Conservation (phyloP, 2,113 vertebrate genomes). For the Baryphthengus martii region DNA sequence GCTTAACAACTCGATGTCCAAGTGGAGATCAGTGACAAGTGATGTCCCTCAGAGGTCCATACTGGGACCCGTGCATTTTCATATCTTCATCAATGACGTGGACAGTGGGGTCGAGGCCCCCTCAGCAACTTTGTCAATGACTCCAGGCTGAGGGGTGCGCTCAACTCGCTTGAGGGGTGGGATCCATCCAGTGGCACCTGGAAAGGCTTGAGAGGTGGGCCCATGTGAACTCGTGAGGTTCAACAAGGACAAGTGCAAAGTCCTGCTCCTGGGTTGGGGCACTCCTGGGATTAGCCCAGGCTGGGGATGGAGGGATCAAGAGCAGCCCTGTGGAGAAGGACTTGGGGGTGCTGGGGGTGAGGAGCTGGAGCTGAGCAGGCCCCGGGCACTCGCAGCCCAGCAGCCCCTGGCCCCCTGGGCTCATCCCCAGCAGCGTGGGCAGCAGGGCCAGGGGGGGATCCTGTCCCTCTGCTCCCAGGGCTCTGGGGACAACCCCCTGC, state of each 20-base stretch:
- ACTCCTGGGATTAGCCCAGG: no score
- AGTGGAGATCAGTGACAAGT: neutral
- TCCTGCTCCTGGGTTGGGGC: no score
- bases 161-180: fast-evolving
- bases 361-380: neutral
- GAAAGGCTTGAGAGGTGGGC: neutral
- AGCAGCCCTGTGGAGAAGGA: neutral
- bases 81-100: neutral
- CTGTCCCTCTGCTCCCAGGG: no score
- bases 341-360: neutral
- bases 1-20: neutral
- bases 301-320: neutral
- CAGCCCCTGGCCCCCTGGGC: neutral
- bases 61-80: neutral
- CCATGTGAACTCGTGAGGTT: neutral
- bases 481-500: no score
- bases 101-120: neutral
- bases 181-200: neutral
- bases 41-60: neutral
- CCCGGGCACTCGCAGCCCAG: neutral
- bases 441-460: no score
- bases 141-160: neutral
- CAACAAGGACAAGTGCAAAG: no score
- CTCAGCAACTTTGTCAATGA: neutral
- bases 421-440: no score